Evolutionary conservation across 2,797 vertebrate species (phyloP).

Genomic region (Mus caroli): DNA sequence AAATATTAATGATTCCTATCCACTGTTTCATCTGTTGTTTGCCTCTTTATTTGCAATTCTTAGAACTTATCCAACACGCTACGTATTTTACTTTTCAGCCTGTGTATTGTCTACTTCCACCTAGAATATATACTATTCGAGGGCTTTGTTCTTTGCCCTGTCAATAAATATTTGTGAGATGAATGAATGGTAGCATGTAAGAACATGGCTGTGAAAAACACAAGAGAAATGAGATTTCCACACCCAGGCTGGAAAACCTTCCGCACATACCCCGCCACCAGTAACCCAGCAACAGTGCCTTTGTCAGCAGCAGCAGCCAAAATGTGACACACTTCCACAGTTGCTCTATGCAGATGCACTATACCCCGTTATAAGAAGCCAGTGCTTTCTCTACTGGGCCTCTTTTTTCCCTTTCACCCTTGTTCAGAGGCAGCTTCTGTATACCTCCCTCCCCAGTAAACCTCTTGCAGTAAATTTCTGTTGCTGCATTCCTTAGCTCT

Average conservation of each 20-base stretch:
- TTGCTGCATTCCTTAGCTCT: background rate
- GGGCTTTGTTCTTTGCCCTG: background rate
- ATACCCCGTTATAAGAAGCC: background rate
- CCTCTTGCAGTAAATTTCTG: background rate
- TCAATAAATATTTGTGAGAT: background rate
- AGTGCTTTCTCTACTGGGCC: background rate
- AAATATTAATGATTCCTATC: background rate
- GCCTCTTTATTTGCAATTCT: background rate
- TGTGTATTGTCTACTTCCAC: background rate
- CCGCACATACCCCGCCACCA: background rate
- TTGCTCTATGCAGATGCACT: background rate
- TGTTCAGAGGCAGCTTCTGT: background rate
- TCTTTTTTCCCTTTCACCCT: background rate
- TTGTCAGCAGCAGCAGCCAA: background rate
- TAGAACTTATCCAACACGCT: background rate
- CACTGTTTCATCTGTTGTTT: background rate
- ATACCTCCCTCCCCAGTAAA: background rate
- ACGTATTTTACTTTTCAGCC: background rate
- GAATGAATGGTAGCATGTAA: background rate
- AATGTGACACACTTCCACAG: background rate
- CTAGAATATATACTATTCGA: background rate
- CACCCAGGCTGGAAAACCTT: background rate
- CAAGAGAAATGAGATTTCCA: slow-evolving; percentile 1
- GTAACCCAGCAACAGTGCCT: background rate
- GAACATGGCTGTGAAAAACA: background rate